Base-by-base conservation (phyloP, 2,797 vertebrate genomes). In the Syndactyla subalaris region DNA sequence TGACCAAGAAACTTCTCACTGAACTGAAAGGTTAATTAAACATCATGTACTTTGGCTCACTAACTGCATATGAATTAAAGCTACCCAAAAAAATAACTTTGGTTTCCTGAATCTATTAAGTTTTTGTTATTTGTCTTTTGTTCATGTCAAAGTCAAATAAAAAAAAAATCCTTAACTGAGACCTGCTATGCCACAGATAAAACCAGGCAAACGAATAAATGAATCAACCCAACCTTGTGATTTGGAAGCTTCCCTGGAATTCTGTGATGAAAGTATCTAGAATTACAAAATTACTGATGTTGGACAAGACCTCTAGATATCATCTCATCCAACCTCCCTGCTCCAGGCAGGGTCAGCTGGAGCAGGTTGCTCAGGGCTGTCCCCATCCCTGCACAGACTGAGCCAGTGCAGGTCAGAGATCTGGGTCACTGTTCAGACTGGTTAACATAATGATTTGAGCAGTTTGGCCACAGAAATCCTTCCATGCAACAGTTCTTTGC, bases 1-100 rank as follows among this genome's bases (percentile, higher is more conserved):
- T 86, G 89, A 86, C 54, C 51, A 90, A 91, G 79, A 90, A 92
- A 62, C 30, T 34, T 88, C 39, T 75, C 66, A 72, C 49, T 90
- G 79, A 92, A 78, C 20, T 34, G 54, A 70, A 83, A 89, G 34
- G n/a, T 71, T 95, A 72, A 90, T 86, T 62, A 68, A 91, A 75
- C 8, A 27, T 65, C 41, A 29, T 0, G 1, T 61, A 32, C 17
- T 78, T 92, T 66, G 39, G 16, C 29, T 91, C 68, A 71, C n/a
- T 59, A 41, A 48, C 7, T 66, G 62, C 27, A 9, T 55, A 32
- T 27, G 36, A 78, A 86, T 73, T 62, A 32, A 65, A 88, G 43
- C 34, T 78, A 43, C 20, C 5, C 0, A 81, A 55, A 77, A 82
- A 82, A 34, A 27, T 7, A 61, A 29, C 20, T 62, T 72, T 68